phyloP scores from a whole-genome alignment of 2,888 invertebrate species.

The Drosophila multiciliata region DNA sequence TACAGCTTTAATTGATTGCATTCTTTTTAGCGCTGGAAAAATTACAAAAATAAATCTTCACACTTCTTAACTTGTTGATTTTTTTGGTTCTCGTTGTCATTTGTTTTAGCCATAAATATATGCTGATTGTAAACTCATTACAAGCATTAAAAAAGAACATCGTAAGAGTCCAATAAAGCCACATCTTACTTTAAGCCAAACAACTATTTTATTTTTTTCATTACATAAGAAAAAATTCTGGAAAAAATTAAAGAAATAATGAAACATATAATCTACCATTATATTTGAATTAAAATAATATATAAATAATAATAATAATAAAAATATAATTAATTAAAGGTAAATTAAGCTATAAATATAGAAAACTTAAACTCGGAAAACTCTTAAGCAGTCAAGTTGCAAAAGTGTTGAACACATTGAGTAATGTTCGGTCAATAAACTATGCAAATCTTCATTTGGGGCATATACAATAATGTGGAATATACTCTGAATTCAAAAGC shows the following conservation, averaged over 20 bases:
- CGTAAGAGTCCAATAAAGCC: neutral
- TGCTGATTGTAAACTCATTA: neutral
- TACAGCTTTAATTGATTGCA: neutral
- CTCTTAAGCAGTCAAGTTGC: neutral
- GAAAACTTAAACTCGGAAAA: neutral
- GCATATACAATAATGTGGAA: conserved; percentile 2
- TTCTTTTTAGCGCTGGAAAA: neutral
- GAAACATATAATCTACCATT: neutral
- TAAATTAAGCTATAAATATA: neutral
- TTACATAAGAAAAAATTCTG: neutral
- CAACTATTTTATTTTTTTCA: neutral
- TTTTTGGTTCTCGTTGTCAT: neutral
- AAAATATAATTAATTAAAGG: neutral
- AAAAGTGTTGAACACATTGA: neutral
- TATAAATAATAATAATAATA: neutral
- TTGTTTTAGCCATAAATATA: neutral
- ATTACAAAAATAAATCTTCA: conserved; percentile 16
- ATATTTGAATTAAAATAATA: neutral
- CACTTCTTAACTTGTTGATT: neutral
- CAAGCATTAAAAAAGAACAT: neutral
- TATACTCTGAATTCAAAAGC: conserved; percentile 39
- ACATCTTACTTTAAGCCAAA: neutral
- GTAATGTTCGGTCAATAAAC: conserved; percentile 46
- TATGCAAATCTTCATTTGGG: neutral
- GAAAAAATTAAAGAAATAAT: neutral